These are phyloP conservation scores for Pterophyllum scalare DNA, from an alignment of 2,113 vertebrate genomes.

Conservation along the genomic window DNA sequence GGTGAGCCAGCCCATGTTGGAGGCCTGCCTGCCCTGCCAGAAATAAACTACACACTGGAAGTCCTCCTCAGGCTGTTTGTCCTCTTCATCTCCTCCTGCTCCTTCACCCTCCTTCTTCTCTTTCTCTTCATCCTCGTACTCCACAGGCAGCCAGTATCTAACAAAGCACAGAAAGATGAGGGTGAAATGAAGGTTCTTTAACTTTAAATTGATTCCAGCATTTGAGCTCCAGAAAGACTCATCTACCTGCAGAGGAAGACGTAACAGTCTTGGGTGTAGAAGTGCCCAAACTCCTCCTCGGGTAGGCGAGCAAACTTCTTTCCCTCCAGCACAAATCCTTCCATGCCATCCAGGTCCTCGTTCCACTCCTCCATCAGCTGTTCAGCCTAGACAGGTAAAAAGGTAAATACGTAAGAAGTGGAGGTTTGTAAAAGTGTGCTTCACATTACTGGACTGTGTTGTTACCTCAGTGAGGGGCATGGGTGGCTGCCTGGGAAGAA, in stretches of 20 bases:
- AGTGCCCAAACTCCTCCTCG: constrained; percentile 97
- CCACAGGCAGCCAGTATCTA: constrained; percentile 97
- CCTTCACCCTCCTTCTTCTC: constrained; percentile 61
- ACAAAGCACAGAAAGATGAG: not conserved
- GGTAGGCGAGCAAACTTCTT: constrained; percentile 97
- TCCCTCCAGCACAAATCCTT: constrained; percentile 95
- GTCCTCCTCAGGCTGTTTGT: constrained; percentile 94
- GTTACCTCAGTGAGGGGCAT: constrained; percentile 91
- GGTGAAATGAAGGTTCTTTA: not conserved
- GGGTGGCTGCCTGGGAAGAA: constrained; percentile 92
- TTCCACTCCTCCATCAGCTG: constrained; percentile 99
- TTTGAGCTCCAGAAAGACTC: not conserved
- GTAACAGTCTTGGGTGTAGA: constrained; percentile 96
- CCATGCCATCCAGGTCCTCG: constrained; percentile 97
- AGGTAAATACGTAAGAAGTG: not conserved
- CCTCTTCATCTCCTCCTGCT: constrained; percentile 79
- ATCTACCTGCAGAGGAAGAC: constrained; percentile 96
- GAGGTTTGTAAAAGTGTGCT: not conserved
- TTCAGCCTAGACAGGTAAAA: constrained; percentile 81
- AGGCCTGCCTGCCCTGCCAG: constrained; percentile 98
- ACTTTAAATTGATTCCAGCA: not conserved
- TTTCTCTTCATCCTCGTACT: constrained; percentile 87
- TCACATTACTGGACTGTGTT: not conserved
- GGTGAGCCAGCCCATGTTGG: constrained; percentile 99
- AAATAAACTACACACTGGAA: constrained; percentile 99